These are phyloP conservation scores for Cygnus atratus DNA, from an alignment of 2,113 vertebrate genomes.

Conservation along the genomic window DNA sequence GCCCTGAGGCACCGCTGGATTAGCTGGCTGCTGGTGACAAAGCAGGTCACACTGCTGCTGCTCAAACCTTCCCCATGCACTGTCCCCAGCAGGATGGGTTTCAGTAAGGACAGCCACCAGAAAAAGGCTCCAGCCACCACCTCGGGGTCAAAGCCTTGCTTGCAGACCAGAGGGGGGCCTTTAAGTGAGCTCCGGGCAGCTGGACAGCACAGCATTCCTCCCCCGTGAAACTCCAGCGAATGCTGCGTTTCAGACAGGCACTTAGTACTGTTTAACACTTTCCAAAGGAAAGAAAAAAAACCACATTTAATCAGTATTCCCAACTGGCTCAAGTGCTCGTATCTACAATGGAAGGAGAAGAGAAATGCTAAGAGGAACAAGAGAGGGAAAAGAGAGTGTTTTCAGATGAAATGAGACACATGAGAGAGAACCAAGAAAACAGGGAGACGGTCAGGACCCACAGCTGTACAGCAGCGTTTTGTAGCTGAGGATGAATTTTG, in stretches of 20 bases:
- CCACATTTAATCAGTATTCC: slow-evolving; percentile 3
- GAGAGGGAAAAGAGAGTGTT: background rate
- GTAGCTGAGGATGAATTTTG: background rate
- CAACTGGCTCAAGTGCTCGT: background rate
- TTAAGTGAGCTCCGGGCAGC: slow-evolving; percentile 9
- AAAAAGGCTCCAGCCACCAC: background rate
- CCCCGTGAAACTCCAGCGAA: slow-evolving; percentile 6
- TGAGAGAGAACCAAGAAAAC: background rate
- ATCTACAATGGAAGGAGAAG: background rate
- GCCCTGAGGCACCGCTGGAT: background rate
- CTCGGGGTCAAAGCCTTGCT: background rate
- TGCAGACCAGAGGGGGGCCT: background rate
- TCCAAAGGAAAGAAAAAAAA: background rate
- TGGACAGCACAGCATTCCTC: background rate
- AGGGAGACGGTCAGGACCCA: background rate
- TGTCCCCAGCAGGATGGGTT: background rate
- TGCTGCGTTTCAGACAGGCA: background rate
- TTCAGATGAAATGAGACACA: background rate
- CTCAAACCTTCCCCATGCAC: background rate
- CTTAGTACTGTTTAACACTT: background rate
- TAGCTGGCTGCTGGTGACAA: background rate
- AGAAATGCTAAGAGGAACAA: background rate
- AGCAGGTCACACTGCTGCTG: background rate
- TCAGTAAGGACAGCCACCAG: background rate
- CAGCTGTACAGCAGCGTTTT: background rate